Percentiles rank a stretch among this genome's conserved stretches.
Conservation (phyloP, 2,113 vertebrate species). For the Platichthys stellatus region DNA sequence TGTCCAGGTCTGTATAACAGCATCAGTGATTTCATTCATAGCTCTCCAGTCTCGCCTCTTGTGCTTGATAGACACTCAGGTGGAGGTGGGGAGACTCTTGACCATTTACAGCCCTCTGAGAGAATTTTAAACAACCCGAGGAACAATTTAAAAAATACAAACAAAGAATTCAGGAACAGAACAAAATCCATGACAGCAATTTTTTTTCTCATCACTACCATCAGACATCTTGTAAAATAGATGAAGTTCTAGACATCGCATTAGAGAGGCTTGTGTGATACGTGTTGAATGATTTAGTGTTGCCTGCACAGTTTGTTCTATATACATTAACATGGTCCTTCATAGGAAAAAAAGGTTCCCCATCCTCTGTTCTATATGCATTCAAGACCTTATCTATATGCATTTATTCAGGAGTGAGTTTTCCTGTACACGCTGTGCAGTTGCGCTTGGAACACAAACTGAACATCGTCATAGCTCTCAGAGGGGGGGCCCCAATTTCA, state of each 20-base stretch:
- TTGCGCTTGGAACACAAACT: constrained; percentile 27
- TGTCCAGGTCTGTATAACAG: too few relatives aligned
- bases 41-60: neutral
- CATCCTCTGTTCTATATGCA: too few relatives aligned
- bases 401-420: constrained; percentile 37
- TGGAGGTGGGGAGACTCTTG: neutral
- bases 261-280: neutral
- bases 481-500: constrained; percentile 4
- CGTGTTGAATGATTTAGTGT: neutral
- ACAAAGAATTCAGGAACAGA: neutral
- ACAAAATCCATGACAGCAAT: neutral
- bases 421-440: constrained; percentile 18
- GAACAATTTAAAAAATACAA: neutral
- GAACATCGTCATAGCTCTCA: constrained; percentile 38
- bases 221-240: neutral
- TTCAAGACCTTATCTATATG: constrained; percentile 1
- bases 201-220: neutral
- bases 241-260: neutral
- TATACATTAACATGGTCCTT: neutral
- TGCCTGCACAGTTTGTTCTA: neutral
- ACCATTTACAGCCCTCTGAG: neutral
- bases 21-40: too few relatives aligned
- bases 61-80: neutral
- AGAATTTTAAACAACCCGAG: neutral
- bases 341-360: too few relatives aligned